Conservation (phyloP, 1,140 invertebrate species). For the Heliconius eleuchia region DNA sequence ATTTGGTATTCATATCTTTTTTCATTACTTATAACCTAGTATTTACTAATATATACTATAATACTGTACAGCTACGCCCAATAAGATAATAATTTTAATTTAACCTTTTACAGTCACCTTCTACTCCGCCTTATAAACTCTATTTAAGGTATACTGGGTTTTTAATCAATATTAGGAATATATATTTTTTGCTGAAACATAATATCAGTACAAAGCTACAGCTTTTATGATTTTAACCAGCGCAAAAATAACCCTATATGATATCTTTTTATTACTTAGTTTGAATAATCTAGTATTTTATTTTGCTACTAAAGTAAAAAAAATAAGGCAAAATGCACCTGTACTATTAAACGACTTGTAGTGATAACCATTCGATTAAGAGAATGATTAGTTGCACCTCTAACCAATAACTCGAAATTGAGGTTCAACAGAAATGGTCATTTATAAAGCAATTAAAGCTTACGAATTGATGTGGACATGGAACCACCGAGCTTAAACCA, state of each 20-base stretch:
- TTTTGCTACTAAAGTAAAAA: background rate
- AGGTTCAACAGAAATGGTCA: conserved; percentile 56
- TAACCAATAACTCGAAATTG: conserved; percentile 61
- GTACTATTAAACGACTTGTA: background rate
- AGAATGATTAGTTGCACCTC: conserved; percentile 38
- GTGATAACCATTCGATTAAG: conserved; percentile 2
- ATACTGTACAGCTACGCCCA: too few species aligned
- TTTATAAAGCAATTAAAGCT: conserved; percentile 41
- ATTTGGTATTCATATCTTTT: too few species aligned
- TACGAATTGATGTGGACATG: conserved; percentile 27
- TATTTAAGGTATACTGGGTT: background rate
- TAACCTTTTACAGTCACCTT: too few species aligned
- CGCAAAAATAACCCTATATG: background rate
- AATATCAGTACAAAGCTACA: background rate
- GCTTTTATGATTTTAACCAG: background rate
- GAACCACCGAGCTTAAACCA: background rate
- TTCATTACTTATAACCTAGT: too few species aligned
- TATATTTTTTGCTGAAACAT: background rate
- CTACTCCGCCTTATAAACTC: background rate
- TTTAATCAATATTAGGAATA: too few species aligned
- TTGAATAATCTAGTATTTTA: too few species aligned
- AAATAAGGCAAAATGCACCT: background rate
- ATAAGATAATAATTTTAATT: too few species aligned
- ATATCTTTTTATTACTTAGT: too few species aligned
- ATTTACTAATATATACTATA: too few species aligned